phyloP scores from a whole-genome alignment of 2,797 vertebrate genomes.

The Falco columbarius region DNA sequence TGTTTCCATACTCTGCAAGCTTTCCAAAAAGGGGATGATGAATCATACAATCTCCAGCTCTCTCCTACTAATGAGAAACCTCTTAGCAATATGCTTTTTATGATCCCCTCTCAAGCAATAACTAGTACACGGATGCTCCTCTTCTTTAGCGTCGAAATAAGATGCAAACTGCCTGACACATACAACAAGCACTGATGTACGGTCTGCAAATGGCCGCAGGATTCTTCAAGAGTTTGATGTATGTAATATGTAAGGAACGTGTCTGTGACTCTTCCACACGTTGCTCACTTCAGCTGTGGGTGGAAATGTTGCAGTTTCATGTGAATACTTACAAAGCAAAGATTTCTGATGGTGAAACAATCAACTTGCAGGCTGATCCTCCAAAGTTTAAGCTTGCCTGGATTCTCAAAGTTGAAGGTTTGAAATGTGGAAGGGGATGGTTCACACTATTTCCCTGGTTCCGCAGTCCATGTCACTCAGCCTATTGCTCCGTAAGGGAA shows the following conservation, averaged over 20 bases:
- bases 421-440: background rate
- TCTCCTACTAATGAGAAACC: background rate
- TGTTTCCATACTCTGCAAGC: background rate
- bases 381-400: background rate
- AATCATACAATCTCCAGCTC: background rate
- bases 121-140: background rate
- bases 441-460: accelerated
- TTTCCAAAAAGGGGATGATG: conserved; percentile 32
- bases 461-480: background rate
- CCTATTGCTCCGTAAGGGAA: background rate
- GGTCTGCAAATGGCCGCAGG: background rate
- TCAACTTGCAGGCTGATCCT: background rate
- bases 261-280: accelerated
- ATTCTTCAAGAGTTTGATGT: background rate
- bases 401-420: background rate
- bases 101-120: background rate
- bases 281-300: background rate
- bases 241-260: background rate
- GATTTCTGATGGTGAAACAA: accelerated
- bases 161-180: background rate
- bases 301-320: background rate
- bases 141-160: background rate
- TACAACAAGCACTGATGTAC: background rate
- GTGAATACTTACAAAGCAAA: background rate
- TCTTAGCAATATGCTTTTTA: background rate